phyloP scores from a whole-genome alignment of 2,113 vertebrate species.

The Burhinus oedicnemus region DNA sequence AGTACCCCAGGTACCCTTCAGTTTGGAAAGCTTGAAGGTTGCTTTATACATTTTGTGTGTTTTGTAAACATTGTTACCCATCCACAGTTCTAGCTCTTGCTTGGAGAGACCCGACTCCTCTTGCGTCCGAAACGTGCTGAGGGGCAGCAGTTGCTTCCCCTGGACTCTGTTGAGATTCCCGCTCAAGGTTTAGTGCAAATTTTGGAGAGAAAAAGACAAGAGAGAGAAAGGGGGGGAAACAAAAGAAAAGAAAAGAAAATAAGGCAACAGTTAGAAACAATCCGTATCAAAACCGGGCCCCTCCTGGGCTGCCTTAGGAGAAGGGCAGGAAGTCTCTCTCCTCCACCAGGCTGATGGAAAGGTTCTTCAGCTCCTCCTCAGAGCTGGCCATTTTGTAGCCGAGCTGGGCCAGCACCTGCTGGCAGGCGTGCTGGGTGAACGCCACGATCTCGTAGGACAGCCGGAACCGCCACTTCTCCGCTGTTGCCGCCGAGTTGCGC shows the following conservation, averaged over 20 bases:
- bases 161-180: slow-evolving; percentile 48
- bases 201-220: slow-evolving; percentile 68
- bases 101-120: slow-evolving; percentile 43
- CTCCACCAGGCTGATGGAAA: slow-evolving; percentile 90
- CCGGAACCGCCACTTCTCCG: slow-evolving; percentile 94
- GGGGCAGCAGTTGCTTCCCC: slow-evolving; percentile 28
- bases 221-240: background rate
- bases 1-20: slow-evolving; percentile 59
- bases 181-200: slow-evolving; percentile 89
- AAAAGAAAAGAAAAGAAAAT: slow-evolving; percentile 66
- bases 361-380: slow-evolving; percentile 90
- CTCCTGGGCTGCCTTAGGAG: slow-evolving; percentile 78
- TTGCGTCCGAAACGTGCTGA: slow-evolving; percentile 22
- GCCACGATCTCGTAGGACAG: slow-evolving; percentile 94
- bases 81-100: slow-evolving; percentile 67
- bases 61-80: slow-evolving; percentile 80
- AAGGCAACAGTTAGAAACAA: slow-evolving; percentile 92
- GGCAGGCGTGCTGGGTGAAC: slow-evolving; percentile 91
- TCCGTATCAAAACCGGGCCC: slow-evolving; percentile 78
- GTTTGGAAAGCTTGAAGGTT: slow-evolving; percentile 53
- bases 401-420: slow-evolving; percentile 87
- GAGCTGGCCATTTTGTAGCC: slow-evolving; percentile 90
- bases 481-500: slow-evolving; percentile 92
- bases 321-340: slow-evolving; percentile 92
- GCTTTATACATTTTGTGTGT: slow-evolving; percentile 65